phyloP scores from a whole-genome alignment of 2,797 vertebrate species.

The Pteropus rufus region DNA sequence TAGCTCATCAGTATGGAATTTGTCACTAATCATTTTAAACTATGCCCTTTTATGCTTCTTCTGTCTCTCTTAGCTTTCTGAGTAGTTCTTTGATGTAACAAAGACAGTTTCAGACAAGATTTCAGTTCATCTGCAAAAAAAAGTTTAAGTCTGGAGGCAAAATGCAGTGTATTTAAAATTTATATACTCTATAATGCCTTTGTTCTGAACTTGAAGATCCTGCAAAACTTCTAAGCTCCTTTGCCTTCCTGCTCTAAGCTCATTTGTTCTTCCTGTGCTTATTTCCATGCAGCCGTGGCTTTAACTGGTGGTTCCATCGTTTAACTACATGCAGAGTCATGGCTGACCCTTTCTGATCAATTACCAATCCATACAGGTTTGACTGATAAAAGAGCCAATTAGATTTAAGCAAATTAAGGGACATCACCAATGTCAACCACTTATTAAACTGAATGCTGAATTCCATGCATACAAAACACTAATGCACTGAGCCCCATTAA shows the following conservation, averaged over 20 bases:
- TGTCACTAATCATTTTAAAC: conserved; percentile 99
- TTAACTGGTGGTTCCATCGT: conserved; percentile 86
- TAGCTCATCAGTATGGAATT: conserved; percentile 92
- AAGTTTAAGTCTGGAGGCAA: conserved; percentile 97
- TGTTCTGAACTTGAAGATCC: conserved; percentile 99
- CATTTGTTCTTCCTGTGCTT: conserved; percentile 79
- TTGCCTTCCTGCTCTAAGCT: conserved; percentile 83
- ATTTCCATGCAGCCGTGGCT: conserved; percentile 86
- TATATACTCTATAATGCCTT: conserved; percentile 98
- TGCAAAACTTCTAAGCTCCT: conserved; percentile 89
- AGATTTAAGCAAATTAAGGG: conserved; percentile 91
- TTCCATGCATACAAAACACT: conserved; percentile 86
- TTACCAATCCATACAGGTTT: conserved; percentile 90
- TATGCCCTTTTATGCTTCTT: conserved; percentile 99
- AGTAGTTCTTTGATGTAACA: conserved; percentile 98
- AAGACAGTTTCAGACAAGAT: conserved; percentile 97
- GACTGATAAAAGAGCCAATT: conserved; percentile 92
- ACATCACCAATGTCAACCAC: conserved; percentile 89
- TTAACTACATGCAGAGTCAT: conserved; percentile 92
- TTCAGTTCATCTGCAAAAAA: conserved; percentile 90
- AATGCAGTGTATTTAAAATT: conserved; percentile 99
- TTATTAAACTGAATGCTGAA: conserved; percentile 85
- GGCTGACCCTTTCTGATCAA: conserved; percentile 89
- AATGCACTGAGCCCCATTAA: conserved; percentile 85
- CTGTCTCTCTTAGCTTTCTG: conserved; percentile 89